Conservation (phyloP, 1,140 invertebrate genomes). For the Aphelenchoides fujianensis region DNA sequence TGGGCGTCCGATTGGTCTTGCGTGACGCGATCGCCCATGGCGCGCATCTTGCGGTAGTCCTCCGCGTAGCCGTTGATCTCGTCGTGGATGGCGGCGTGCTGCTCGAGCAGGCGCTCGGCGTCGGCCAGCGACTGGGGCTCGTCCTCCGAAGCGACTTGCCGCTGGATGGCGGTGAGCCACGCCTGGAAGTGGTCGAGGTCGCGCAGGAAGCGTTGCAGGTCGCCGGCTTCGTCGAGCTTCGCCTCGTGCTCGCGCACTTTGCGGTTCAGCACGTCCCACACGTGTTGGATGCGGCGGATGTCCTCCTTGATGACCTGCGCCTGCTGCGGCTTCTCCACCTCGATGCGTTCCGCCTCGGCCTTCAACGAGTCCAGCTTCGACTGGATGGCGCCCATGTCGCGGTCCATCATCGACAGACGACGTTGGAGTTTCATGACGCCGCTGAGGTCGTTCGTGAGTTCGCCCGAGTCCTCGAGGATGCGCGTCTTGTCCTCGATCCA, state of each 20-base stretch:
- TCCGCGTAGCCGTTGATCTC: constrained; percentile 98
- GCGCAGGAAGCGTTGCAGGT: constrained; percentile 92
- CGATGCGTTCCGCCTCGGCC: constrained; percentile 83
- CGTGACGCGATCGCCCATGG: constrained; percentile 91
- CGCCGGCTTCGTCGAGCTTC: constrained; percentile 95
- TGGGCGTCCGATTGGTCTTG: constrained; percentile 83
- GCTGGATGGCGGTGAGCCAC: constrained; percentile 94
- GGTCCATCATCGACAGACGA: constrained; percentile 92
- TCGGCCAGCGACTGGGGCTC: constrained; percentile 91
- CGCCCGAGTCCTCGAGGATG: constrained; percentile 70
- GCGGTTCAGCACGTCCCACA: constrained; percentile 90
- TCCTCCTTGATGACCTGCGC: constrained; percentile 84
- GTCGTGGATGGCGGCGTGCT: constrained; percentile 91
- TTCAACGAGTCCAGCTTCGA: constrained; percentile 89
- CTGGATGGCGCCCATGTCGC: constrained; percentile 94
- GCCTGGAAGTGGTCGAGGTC: constrained; percentile 99
- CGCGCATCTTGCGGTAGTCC: constrained; percentile 97
- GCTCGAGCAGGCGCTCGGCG: constrained; percentile 89
- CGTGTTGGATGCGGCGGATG: constrained; percentile 78
- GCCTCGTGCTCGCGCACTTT: constrained; percentile 89
- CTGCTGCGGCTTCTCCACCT: constrained; percentile 90
- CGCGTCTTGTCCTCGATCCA: constrained; percentile 99
- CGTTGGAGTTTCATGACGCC: constrained; percentile 78
- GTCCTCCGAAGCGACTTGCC: constrained; percentile 86
- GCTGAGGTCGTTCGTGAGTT: constrained; percentile 64